Evolutionary conservation across 2,113 vertebrate species (phyloP), one percentile per base, ranked within the genome.

Genomic region (Spea bombifrons): DNA sequence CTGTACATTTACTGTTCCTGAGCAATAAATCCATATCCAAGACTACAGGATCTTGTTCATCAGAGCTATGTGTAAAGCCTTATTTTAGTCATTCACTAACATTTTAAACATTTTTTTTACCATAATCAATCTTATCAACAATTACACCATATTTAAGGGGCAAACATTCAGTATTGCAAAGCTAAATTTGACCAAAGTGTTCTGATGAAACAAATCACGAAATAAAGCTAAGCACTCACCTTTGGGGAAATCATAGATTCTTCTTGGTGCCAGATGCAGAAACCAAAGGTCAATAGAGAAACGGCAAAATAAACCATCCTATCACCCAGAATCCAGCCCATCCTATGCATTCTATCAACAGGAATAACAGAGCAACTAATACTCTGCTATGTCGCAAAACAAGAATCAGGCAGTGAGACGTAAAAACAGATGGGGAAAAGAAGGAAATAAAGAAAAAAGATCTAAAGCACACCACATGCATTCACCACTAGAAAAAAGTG

Each of bases 211-310:
- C 6, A 13, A 8, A 59, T 9, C 10, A 1, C 4, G 3, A 59
- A 71, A 55, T 71, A 5, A 71, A 10, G 8, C 8, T 1, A 17
- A 73, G 44, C 66, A 80, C 78, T 80, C 17, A 80, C 78, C 78
- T 74, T 67, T 75, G 74, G n/a, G 45, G 16, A 12, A 59, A 10
- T 47, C 15, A 68, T 2, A 68, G 71, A 7, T 48, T 48, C 63
- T 12, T 59, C 63, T 44, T 80, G 71, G 66, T 80, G 16, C 64
- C 71, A 80, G 4, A 74, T n/a, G 6, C 65, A 72, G 9, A 57
- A 49, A 45, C n/a, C 59, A 5, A 80, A 64, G 7, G 74, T 43
- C 47, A 80, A 46, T 3, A 74, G 9, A 59, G 50, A 61, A 55
- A 64, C 13, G 53, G 48, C 59, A 72, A 67, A 15, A 50, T 30